Evolutionary conservation across 2,797 vertebrate species (phyloP).

Genomic region (Macroramphosus scolopax): DNA sequence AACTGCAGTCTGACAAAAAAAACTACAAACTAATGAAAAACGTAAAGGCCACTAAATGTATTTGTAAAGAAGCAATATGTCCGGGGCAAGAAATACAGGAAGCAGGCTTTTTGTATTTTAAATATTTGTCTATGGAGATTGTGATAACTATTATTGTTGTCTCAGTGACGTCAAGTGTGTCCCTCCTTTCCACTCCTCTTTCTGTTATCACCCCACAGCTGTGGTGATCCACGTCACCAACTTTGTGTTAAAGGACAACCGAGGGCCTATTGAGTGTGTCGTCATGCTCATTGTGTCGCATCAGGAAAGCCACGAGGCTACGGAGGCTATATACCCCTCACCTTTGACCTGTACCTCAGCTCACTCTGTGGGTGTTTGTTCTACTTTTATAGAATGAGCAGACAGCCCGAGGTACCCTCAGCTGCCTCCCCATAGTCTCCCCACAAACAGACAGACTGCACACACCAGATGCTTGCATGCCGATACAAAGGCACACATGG

Average conservation of each 20-base stretch:
- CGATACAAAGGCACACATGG: slow-evolving; percentile 52
- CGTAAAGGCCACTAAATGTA: too few relatives aligned
- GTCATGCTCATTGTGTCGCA: slow-evolving; percentile 59
- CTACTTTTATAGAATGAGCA: slow-evolving; percentile 32
- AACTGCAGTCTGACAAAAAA: too few relatives aligned
- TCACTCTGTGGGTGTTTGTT: slow-evolving; percentile 26
- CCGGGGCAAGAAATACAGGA: too few relatives aligned
- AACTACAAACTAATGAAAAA: too few relatives aligned
- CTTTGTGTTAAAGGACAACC: slow-evolving; percentile 27
- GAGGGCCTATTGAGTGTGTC: slow-evolving; percentile 35
- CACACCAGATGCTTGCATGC: slow-evolving; percentile 66
- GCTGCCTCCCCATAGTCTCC: slow-evolving; percentile 44
- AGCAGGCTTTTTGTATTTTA: too few relatives aligned
- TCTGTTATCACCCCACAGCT: slow-evolving; percentile 35
- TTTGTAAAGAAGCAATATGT: too few relatives aligned
- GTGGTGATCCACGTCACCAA: slow-evolving; percentile 41
- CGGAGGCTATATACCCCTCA: slow-evolving; percentile 35
- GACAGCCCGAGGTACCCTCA: slow-evolving; percentile 36
- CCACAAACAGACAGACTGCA: slow-evolving; percentile 59
- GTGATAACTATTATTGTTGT: too few relatives aligned
- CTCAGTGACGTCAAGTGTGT: slow-evolving; percentile 3
- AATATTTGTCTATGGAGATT: too few relatives aligned
- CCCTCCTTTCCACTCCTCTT: slow-evolving; percentile 4
- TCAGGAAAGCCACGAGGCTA: slow-evolving; percentile 55
- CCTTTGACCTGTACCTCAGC: slow-evolving; percentile 66